Percentiles rank a stretch among this genome's conserved stretches.
These are phyloP conservation scores for Rhabdomys dilectus DNA, from an alignment of 2,113 vertebrate species.

Conservation along the genomic window DNA sequence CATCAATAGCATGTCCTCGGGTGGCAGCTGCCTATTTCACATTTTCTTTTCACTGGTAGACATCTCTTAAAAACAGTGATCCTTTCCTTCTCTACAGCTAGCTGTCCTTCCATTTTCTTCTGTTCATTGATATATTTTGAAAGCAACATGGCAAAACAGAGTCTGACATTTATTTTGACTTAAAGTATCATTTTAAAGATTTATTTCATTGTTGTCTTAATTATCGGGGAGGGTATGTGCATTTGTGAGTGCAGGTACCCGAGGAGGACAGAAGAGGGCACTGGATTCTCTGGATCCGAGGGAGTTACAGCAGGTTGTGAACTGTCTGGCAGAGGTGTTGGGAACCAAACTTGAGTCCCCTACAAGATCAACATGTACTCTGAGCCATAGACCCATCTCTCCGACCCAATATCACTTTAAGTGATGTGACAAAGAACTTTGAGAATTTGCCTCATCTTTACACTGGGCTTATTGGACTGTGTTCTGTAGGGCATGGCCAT, in stretches of 20 bases:
- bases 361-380: background rate
- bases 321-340: background rate
- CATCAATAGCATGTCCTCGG: constrained; percentile 55
- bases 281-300: background rate
- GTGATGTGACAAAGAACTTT: background rate
- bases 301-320: background rate
- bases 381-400: background rate
- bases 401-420: background rate
- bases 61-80: constrained; percentile 38
- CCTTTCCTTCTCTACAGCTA: constrained; percentile 1
- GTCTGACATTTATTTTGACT: constrained; percentile 10
- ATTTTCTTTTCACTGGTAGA: constrained; percentile 68
- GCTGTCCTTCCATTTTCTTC: constrained; percentile 30
- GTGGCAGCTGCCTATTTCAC: constrained; percentile 52
- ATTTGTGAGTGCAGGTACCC: background rate
- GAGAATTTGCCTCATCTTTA: constrained; percentile 35
- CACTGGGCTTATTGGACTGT: background rate
- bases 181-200: constrained; percentile 7
- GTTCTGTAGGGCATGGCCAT: too few species aligned
- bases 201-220: background rate
- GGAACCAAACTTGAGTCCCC: background rate
- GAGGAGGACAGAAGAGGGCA: background rate
- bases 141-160: constrained; percentile 11
- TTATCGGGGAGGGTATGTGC: background rate
- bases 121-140: background rate